phyloP scores from a whole-genome alignment of 2,797 vertebrate species.

The Pangasius mekongensis region DNA sequence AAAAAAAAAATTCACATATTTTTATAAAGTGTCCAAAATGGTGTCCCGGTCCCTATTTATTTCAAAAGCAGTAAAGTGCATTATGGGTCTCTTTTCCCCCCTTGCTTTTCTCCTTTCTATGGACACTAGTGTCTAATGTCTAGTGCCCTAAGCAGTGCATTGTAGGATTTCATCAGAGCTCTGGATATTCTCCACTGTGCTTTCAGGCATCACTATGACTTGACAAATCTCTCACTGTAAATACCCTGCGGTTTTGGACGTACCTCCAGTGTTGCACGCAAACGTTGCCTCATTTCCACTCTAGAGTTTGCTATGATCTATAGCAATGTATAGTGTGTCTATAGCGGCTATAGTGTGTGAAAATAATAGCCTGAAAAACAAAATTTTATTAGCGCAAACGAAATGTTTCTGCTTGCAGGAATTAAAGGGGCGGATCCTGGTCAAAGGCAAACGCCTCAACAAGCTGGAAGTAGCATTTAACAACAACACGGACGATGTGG shows the following conservation, averaged over 20 bases:
- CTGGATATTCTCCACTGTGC: not conserved
- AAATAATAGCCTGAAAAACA: not conserved
- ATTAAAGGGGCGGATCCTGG: slow-evolving; percentile 86
- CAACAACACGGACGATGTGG: slow-evolving; percentile 66
- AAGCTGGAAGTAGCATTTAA: slow-evolving; percentile 76
- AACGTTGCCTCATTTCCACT: not conserved
- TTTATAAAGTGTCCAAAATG: not conserved
- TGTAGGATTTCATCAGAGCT: not conserved
- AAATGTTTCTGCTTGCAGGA: slow-evolving; percentile 72
- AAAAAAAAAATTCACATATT: not conserved
- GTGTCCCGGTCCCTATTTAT: not conserved
- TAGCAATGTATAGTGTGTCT: not conserved
- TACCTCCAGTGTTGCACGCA: not conserved
- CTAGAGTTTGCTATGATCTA: not conserved
- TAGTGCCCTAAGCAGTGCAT: not conserved
- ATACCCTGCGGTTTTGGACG: not conserved
- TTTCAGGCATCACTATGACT: not conserved
- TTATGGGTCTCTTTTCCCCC: not conserved
- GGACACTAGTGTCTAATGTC: not conserved
- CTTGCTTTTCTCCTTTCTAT: not conserved
- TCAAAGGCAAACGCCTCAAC: slow-evolving; percentile 93
- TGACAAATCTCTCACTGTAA: not conserved
- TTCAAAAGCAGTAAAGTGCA: not conserved
- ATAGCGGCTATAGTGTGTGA: not conserved
- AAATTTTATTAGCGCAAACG: not conserved